Percentiles rank a stretch among this genome's conserved stretches.
Conservation (phyloP, 2,113 vertebrate genomes). For the Gallinago paraguaiae region DNA sequence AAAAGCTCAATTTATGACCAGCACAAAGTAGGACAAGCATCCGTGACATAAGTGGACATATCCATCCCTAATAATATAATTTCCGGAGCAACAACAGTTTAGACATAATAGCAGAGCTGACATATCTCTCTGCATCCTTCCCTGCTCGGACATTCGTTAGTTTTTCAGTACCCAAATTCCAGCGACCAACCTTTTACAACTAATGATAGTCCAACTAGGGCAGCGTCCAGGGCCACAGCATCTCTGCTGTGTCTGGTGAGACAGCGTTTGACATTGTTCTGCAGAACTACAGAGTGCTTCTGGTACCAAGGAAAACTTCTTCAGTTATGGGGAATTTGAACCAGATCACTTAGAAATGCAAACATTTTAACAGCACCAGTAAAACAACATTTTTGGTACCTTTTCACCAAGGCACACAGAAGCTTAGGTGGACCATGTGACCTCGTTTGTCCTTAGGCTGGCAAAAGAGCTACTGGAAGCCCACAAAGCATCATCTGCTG, state of each 20-base stretch:
- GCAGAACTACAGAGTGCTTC: not conserved
- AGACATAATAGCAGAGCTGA: not conserved
- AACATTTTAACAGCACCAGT: not conserved
- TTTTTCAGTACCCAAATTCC: not conserved
- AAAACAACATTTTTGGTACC: not conserved
- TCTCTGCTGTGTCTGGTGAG: not conserved
- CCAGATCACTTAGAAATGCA: not conserved
- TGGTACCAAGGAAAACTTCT: not conserved
- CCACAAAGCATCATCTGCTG: not conserved
- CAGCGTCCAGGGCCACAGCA: not conserved
- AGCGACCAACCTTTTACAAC: not conserved
- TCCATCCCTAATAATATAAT: not conserved
- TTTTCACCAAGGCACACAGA: not conserved
- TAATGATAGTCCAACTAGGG: not conserved
- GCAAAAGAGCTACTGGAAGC: not conserved
- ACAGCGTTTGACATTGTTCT: not conserved
- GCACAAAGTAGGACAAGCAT: rapidly evolving
- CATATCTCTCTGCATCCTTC: not conserved
- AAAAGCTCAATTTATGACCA: not conserved
- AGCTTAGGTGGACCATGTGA: not conserved
- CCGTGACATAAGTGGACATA: not conserved
- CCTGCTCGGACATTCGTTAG: not conserved
- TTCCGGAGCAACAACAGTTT: not conserved
- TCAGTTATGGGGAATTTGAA: not conserved
- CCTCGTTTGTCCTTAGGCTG: not conserved